Percentiles rank a stretch among this genome's conserved stretches.
These are phyloP conservation scores for Atta colombica DNA, from an alignment of 1,140 invertebrate species.

Conservation along the genomic window DNA sequence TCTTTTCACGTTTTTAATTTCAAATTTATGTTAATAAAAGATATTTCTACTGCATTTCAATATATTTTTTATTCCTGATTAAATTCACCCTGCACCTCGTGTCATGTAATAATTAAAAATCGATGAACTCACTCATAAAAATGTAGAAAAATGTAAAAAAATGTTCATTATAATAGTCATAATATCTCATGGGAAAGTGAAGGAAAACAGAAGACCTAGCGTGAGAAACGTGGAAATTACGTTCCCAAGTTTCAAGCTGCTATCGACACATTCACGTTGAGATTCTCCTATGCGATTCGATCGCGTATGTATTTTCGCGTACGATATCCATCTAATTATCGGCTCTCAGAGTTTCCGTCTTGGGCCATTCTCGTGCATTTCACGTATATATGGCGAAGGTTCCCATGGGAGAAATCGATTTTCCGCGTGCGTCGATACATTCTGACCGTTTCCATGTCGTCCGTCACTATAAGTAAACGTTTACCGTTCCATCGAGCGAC, in stretches of 20 bases:
- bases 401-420: slow-evolving; percentile 74
- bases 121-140: background rate
- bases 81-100: background rate
- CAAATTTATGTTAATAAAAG: slow-evolving; percentile 9
- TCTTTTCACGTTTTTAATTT: slow-evolving; percentile 23
- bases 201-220: background rate
- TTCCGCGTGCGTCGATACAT: slow-evolving; percentile 66
- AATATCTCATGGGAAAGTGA: slow-evolving; percentile 19
- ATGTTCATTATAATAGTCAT: background rate
- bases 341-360: slow-evolving; percentile 21
- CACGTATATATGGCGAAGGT: slow-evolving; percentile 37
- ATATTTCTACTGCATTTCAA: background rate
- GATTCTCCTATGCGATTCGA: slow-evolving; percentile 8
- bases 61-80: background rate
- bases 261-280: background rate
- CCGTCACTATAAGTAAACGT: slow-evolving; percentile 59
- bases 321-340: slow-evolving; percentile 72
- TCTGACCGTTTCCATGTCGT: slow-evolving; percentile 50
- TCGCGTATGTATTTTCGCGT: background rate
- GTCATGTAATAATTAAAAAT: slow-evolving; percentile 20
- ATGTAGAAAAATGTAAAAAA: background rate
- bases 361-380: slow-evolving; percentile 53
- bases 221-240: slow-evolving; percentile 52
- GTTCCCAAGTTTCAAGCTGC: slow-evolving; percentile 38
- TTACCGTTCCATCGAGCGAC: slow-evolving; percentile 43